These are phyloP conservation scores for Cryptocephalus moraei DNA, from an alignment of 2,888 invertebrate species.

Conservation along the genomic window DNA sequence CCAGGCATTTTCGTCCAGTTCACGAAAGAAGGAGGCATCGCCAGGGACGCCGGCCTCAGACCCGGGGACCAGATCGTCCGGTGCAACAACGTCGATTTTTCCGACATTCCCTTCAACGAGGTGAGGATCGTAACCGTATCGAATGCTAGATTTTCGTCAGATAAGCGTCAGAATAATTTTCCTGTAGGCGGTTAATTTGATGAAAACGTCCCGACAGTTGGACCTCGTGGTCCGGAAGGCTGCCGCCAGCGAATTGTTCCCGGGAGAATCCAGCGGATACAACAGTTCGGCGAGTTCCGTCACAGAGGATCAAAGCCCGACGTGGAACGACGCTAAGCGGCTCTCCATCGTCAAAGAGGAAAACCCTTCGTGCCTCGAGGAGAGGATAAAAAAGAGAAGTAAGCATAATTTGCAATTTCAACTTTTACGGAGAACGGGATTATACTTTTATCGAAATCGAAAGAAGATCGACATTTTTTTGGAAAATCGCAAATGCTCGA, in stretches of 20 bases:
- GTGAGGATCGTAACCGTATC: constrained; percentile 37
- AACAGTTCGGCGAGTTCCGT: constrained; percentile 77
- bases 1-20: constrained; percentile 85
- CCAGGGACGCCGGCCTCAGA: constrained; percentile 75
- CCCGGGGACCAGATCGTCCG: constrained; percentile 87
- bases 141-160: neutral
- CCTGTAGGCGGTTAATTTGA: constrained; percentile 63
- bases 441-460: too few species aligned
- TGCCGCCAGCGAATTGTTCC: constrained; percentile 68
- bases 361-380: constrained; percentile 46
- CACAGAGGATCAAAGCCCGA: constrained; percentile 61
- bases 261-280: constrained; percentile 74
- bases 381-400: constrained; percentile 17
- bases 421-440: too few species aligned
- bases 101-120: constrained; percentile 71
- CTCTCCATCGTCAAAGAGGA: constrained; percentile 68
- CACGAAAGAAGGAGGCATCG: constrained; percentile 81
- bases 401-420: neutral
- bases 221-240: constrained; percentile 68
- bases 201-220: constrained; percentile 68
- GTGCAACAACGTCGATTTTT: constrained; percentile 74
- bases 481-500: too few species aligned
- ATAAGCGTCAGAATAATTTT: constrained; percentile 2
- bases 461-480: too few species aligned
- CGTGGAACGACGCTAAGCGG: constrained; percentile 55